Evolutionary conservation across 2,113 vertebrate genomes (phyloP).

Genomic region (Pterophyllum scalare): DNA sequence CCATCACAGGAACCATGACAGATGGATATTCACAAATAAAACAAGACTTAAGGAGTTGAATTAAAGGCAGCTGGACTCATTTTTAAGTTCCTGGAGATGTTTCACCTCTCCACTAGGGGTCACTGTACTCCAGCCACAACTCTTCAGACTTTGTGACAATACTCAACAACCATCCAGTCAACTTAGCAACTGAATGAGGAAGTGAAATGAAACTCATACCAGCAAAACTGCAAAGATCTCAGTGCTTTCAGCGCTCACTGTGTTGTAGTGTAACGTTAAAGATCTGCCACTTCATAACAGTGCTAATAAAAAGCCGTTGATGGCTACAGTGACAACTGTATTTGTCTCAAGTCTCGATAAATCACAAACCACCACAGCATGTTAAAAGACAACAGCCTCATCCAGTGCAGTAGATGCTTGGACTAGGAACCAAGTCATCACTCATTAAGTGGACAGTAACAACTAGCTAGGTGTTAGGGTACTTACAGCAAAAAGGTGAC

Average conservation of each 20-base stretch:
- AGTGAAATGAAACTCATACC: neutral
- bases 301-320: neutral
- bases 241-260: neutral
- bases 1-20: too few relatives aligned
- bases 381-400: neutral
- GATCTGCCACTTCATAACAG: neutral
- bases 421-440: neutral
- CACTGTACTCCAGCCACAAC: neutral
- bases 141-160: neutral
- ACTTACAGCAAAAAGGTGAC: slow-evolving; percentile 97
- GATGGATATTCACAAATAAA: neutral
- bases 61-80: neutral
- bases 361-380: neutral
- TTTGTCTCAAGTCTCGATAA: neutral
- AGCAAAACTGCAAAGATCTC: rapidly evolving
- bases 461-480: neutral
- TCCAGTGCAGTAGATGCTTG: neutral
- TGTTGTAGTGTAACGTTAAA: neutral
- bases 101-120: neutral
- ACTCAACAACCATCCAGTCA: neutral
- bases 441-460: neutral
- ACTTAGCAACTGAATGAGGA: neutral
- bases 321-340: neutral
- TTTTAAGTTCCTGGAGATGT: neutral
- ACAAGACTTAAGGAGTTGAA: neutral